Percentiles rank a stretch among this genome's conserved stretches.
These are phyloP conservation scores for Diarsia mendica DNA, from an alignment of 2,888 invertebrate species.

Conservation along the genomic window DNA sequence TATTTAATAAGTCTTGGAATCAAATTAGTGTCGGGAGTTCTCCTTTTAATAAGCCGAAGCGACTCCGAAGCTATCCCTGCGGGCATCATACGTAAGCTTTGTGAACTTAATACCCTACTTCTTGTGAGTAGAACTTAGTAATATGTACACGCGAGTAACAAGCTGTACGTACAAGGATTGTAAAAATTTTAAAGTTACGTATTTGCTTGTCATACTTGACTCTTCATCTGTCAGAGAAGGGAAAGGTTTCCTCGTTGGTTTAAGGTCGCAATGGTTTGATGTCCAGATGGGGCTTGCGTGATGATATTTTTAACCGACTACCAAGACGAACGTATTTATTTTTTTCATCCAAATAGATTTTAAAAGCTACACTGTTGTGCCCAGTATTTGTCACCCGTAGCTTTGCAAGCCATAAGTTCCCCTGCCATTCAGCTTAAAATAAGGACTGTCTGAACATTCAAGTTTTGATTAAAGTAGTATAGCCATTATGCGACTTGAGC, in stretches of 20 bases:
- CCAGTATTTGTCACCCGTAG: background rate
- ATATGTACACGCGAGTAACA: slow-evolving; percentile 26
- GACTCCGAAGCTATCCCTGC: slow-evolving; percentile 31
- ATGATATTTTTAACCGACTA: background rate
- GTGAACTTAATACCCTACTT: slow-evolving; percentile 53
- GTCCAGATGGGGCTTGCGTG: too few relatives aligned
- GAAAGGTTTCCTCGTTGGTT: background rate
- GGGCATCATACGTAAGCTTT: slow-evolving; percentile 37
- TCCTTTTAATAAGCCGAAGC: slow-evolving; percentile 38
- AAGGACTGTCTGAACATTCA: slow-evolving; percentile 11
- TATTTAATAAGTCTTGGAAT: slow-evolving; percentile 7
- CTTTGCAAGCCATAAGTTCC: background rate
- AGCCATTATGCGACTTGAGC: slow-evolving; percentile 4
- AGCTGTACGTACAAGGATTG: slow-evolving; percentile 7
- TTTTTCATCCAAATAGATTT: too few relatives aligned
- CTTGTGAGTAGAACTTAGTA: slow-evolving; percentile 43
- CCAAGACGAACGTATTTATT: too few relatives aligned
- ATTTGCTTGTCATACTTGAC: background rate
- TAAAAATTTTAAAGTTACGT: background rate
- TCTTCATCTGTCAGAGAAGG: background rate
- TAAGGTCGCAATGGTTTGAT: background rate
- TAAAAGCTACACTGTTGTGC: too few relatives aligned
- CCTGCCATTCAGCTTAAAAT: slow-evolving; percentile 1
- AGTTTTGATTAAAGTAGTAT: slow-evolving; percentile 33
- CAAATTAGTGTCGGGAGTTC: slow-evolving; percentile 24